Evolutionary conservation across 1,140 invertebrate genomes (phyloP).

Genomic region (Cylas formicarius): DNA sequence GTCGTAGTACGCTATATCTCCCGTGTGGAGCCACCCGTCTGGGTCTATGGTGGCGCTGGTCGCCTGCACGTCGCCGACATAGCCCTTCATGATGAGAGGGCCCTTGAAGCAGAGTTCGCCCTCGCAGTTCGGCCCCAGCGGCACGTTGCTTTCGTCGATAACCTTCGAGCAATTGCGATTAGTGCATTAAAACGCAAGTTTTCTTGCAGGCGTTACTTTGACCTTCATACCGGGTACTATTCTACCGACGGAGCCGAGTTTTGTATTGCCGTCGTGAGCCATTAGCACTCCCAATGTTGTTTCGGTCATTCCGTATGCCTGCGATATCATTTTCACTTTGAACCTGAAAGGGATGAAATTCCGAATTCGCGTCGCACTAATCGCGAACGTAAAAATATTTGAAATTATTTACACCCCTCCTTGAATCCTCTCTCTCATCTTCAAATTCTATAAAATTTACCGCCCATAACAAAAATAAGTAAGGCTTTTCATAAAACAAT

Average conservation of each 20-base stretch:
- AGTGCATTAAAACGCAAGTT: conserved; percentile 3
- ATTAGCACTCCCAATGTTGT: conserved; percentile 47
- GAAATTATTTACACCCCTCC: no score
- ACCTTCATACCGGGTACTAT: conserved; percentile 53
- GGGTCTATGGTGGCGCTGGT: conserved; percentile 57
- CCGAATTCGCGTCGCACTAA: no score
- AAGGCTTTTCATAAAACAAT: no score
- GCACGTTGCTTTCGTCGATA: conserved; percentile 54
- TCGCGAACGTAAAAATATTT: no score
- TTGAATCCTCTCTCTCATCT: no score
- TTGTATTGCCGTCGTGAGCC: conserved; percentile 27
- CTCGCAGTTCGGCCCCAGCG: conserved; percentile 53
- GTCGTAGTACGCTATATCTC: conserved; percentile 74
- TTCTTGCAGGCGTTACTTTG: conserved; percentile 38
- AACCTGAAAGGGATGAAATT: conserved; percentile 27
- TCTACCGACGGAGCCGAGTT: conserved; percentile 53
- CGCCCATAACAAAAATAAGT: no score
- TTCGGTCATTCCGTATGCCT: conserved; percentile 67
- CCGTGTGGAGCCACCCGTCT: conserved; percentile 72
- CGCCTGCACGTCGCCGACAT: conserved; percentile 54
- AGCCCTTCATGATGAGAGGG: conserved; percentile 59
- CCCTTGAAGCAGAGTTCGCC: conserved; percentile 70
- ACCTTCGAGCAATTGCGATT: conserved; percentile 33
- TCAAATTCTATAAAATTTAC: no score
- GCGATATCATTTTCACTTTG: conserved; percentile 43